Conservation (phyloP, 1,140 invertebrate genomes). For the Wasmannia auropunctata region DNA sequence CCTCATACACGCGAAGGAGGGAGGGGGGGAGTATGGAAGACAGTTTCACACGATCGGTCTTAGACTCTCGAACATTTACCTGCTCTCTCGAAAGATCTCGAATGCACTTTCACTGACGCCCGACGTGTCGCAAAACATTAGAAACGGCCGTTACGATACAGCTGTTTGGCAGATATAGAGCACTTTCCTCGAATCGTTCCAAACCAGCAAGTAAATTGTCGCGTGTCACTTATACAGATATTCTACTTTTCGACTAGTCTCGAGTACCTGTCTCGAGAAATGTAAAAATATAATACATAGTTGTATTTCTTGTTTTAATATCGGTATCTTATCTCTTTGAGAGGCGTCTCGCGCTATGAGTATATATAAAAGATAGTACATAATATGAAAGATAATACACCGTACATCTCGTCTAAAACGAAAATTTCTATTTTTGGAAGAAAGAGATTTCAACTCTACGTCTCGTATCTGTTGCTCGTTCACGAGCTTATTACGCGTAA, state of each 20-base stretch:
- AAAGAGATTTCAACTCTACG: not conserved
- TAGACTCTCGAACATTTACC: not conserved
- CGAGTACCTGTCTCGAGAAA: not conserved
- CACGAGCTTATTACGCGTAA: not conserved
- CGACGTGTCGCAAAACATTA: not conserved
- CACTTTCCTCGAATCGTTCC: not conserved
- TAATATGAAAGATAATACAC: not conserved
- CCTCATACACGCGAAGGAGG: too few relatives aligned
- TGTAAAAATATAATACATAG: not conserved
- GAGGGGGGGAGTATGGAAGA: too few relatives aligned
- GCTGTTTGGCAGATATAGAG: not conserved
- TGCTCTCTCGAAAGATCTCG: not conserved
- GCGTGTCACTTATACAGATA: not conserved
- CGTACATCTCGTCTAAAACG: not conserved
- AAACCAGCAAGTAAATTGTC: not conserved
- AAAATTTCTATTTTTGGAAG: not conserved
- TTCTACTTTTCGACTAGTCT: not conserved
- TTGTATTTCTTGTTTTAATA: not conserved
- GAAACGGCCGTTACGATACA: not conserved
- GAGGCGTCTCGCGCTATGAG: not conserved
- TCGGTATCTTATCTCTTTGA: not conserved
- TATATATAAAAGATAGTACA: not conserved
- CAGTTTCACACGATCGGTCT: not conserved
- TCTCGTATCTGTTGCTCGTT: not conserved
- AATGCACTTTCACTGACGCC: slow-evolving; percentile 20